Percentiles rank a stretch among this genome's conserved stretches.
Conservation (phyloP, 1,140 invertebrate species). For the Pinna nobilis region DNA sequence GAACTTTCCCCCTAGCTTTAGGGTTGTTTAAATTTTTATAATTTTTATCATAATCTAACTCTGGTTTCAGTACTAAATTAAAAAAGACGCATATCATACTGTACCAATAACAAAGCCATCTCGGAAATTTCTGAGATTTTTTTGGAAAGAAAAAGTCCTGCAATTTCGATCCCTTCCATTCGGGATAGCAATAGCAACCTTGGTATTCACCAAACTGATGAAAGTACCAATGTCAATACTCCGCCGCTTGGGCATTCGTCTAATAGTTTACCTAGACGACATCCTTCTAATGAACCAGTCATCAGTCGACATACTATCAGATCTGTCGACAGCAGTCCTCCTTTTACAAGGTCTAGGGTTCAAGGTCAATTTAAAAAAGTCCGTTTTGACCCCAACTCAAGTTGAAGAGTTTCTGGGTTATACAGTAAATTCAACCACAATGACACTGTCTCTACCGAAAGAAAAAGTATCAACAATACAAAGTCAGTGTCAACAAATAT, state of each 20-base stretch:
- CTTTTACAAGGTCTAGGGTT: slow-evolving; percentile 7
- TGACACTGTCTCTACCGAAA: slow-evolving; percentile 18
- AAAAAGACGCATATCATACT: slow-evolving; percentile 36
- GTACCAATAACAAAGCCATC: not conserved
- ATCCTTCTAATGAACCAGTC: slow-evolving; percentile 25
- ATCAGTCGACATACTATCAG: not conserved
- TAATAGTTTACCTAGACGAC: slow-evolving; percentile 26
- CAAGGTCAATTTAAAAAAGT: slow-evolving; percentile 12
- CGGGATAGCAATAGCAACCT: slow-evolving; percentile 13
- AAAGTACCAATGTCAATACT: slow-evolving; percentile 18
- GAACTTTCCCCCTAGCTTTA: no score
- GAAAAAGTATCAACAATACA: slow-evolving; percentile 17
- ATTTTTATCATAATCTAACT: no score
- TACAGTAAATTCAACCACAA: slow-evolving; percentile 10
- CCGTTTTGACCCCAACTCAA: not conserved
- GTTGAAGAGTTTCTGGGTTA: slow-evolving; percentile 17
- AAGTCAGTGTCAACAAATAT: not conserved
- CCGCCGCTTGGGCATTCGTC: slow-evolving; percentile 1
- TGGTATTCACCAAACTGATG: slow-evolving; percentile 21
- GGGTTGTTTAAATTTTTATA: no score
- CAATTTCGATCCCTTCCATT: slow-evolving; percentile 21
- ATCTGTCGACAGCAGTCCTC: not conserved
- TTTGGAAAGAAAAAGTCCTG: slow-evolving; percentile 12
- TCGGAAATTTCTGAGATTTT: slow-evolving; percentile 12
- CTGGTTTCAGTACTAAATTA: no score